Base-by-base conservation (phyloP, 2,797 vertebrate species). In the Liasis olivaceus region DNA sequence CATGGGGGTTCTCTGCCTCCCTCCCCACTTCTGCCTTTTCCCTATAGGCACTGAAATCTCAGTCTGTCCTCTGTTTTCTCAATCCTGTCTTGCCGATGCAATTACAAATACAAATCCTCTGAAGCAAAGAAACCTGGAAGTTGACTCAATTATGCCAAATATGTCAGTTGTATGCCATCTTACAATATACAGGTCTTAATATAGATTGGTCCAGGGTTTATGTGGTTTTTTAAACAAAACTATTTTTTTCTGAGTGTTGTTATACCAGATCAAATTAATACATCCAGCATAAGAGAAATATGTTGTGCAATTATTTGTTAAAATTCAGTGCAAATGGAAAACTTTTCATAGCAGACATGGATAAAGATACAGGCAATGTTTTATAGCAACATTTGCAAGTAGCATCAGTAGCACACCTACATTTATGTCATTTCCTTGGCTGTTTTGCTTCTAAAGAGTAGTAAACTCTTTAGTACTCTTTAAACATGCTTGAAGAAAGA, bases 371-470 rank as follows among this genome's bases (percentile, higher is more conserved):
- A 93, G 81, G 51, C 58, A 93, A 87, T 91, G 69, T 3, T 92
- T 13, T 91, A 15, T 84, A 66, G 20, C 77, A 24, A 0, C 89
- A 87, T 26, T 66, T 92, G 13, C 28, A 62, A 24, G 5, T 64
- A 85, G 13, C 1, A 17, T 36, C 54, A 28, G 13, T 64, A 85
- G 15, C 1, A 20, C 2, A 9, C 20, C 26, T 63, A 20, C 47
- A 58, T 62, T 56, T 8, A 11, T 94, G 62, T 63, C 24, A 60
- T 22, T 28, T 56, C 93, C 89, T 91, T 66, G 20, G 56, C 87
- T 63, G 11, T 12, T 31, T 85, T 58, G 4, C n/a, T 94, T 93
- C 94, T 85, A 42, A 51, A 24, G 24, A 91, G n/a, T 62, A 24
- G 58, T 91, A 7, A 5, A 88, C 0, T 88, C 93, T 90, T 90